phyloP scores from a whole-genome alignment of 2,888 invertebrate species.

The Arrhopalites spinosus region DNA sequence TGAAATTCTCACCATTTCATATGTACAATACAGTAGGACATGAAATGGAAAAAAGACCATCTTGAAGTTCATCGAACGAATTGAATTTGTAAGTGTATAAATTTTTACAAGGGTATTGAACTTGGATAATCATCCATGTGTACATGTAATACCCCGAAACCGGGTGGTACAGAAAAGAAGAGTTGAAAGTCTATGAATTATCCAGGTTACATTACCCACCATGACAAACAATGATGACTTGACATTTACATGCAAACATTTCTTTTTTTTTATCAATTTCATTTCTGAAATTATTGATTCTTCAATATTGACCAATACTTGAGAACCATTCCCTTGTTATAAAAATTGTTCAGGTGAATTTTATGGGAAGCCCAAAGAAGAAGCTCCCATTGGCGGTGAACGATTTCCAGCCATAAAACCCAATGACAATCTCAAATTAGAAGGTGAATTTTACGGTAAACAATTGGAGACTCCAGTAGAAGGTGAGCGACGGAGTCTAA shows the following conservation, averaged over 20 bases:
- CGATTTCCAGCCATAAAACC: conserved; percentile 61
- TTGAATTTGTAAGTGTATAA: too few relatives aligned
- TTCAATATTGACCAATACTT: conserved; percentile 62
- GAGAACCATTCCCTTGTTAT: conserved; percentile 66
- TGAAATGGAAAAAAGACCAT: too few relatives aligned
- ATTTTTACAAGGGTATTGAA: too few relatives aligned
- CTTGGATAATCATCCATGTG: too few relatives aligned
- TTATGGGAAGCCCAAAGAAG: conserved; percentile 20
- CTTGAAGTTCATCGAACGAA: too few relatives aligned
- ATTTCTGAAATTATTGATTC: conserved; percentile 67
- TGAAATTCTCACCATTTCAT: too few relatives aligned
- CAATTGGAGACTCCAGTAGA: conserved; percentile 44
- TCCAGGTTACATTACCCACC: conserved; percentile 58
- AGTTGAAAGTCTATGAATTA: conserved; percentile 67
- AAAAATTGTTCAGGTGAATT: too few relatives aligned
- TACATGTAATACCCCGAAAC: too few relatives aligned
- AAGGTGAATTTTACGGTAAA: conserved; percentile 58
- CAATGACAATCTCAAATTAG: conserved; percentile 63
- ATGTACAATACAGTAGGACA: too few relatives aligned
- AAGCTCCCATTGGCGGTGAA: conserved; percentile 60
- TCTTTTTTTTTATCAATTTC: conserved; percentile 60
- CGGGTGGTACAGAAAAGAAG: conserved; percentile 59
- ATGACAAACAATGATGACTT: conserved; percentile 59
- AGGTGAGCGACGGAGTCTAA: conserved; percentile 21
- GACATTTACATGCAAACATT: conserved; percentile 58